Conservation (phyloP, 2,888 invertebrate genomes). For the Nomada lathburiana region DNA sequence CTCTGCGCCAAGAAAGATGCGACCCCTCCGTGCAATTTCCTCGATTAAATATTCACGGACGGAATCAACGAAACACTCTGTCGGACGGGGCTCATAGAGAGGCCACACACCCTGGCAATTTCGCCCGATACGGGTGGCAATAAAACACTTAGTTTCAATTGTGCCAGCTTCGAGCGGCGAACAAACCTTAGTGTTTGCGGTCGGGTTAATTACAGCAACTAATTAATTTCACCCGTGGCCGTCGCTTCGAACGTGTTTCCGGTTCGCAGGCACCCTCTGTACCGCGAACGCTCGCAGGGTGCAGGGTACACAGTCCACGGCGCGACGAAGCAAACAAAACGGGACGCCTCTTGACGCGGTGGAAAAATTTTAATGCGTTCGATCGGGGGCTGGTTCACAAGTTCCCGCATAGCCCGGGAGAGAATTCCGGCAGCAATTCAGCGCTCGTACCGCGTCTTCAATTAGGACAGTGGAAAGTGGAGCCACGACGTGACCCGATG, state of each 20-base stretch:
- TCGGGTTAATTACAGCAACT: constrained; percentile 48
- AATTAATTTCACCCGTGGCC: constrained; percentile 46
- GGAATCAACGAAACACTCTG: background rate
- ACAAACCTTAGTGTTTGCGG: constrained; percentile 35
- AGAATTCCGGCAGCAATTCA: constrained; percentile 23
- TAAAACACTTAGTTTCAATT: constrained; percentile 49
- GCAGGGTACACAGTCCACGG: background rate
- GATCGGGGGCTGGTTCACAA: background rate
- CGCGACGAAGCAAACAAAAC: background rate
- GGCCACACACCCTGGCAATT: constrained; percentile 11
- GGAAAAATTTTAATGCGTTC: background rate
- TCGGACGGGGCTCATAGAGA: background rate
- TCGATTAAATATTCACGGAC: background rate
- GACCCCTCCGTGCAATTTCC: background rate
- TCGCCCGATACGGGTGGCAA: constrained; percentile 8
- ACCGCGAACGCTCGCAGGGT: background rate
- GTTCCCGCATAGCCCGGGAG: too few relatives aligned
- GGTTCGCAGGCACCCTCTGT: background rate
- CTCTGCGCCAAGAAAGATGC: background rate
- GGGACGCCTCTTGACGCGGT: too few relatives aligned
- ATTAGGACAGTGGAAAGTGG: constrained; percentile 52
- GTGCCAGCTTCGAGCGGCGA: constrained; percentile 16
- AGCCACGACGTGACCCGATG: constrained; percentile 52
- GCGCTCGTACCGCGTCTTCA: constrained; percentile 41
- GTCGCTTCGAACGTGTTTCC: background rate